Evolutionary conservation across 2,113 vertebrate genomes (phyloP), one percentile per base, ranked within the genome.

Genomic region (Urocitellus parryii): DNA sequence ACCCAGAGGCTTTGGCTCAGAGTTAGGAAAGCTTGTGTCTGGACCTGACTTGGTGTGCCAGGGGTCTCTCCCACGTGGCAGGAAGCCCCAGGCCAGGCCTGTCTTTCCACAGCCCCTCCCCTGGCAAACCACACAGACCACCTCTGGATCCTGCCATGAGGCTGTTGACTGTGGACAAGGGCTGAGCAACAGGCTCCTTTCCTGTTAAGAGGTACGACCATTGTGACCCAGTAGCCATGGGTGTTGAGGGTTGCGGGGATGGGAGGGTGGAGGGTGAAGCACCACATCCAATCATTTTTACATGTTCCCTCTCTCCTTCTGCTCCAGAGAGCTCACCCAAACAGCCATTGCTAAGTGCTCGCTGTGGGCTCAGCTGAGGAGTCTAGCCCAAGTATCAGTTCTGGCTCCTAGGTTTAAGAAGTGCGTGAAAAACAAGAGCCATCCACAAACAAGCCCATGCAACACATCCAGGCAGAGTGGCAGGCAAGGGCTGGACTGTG

Each of bases 351-450:
- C 68, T 45, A 81, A 81, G 42, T 34, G 16, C 37, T 81, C 17
- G 11, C 10, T 39, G 17, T 22, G 5, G 42, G 14, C 39, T 48
- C 8, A 2, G 51, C 48, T 42, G 61, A 73, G 65, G 74, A 68
- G 72, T 7, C 0, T 45, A 91, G 34, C 18, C 10, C 58, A 39
- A 65, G 29, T 42, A 74, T 17, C 68, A 83, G 45, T 45, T 29
- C 65, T 65, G 27, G 42, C 20, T 67, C 14, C 51, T 8, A 67
- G 42, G 82, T 84, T 96, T 74, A 73, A 90, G 39, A 42, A 77
- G 51, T 34, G 5, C 42, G 73, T 65, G 39, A n/a, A 76, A 92
- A 96, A n/a, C 58, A 91, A 89, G 73, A 93, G 4, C 76, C 73
- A 90, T 39, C 37, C 32, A 56, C 12, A 79, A 42, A 92, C 70